Percentiles rank a stretch among this genome's conserved stretches.
phyloP scores from a whole-genome alignment of 2,888 invertebrate genomes.

The Andrena praecox region DNA sequence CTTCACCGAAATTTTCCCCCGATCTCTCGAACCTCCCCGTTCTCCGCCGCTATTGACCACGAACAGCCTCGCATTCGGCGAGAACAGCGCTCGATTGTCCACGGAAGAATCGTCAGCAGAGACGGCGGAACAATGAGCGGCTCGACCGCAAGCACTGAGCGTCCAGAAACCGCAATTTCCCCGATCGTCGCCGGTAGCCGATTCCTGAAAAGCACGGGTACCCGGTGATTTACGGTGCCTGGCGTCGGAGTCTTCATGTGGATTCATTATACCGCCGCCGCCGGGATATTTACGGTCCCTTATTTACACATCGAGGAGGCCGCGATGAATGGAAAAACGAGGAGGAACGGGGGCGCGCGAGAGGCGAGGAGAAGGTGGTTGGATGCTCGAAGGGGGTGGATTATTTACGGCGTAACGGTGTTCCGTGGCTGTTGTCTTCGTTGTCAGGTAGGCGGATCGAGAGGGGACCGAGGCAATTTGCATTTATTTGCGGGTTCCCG shows the following conservation, averaged over 20 bases:
- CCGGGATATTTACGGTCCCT: constrained; percentile 58
- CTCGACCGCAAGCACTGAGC: constrained; percentile 50
- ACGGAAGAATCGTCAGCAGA: not conserved
- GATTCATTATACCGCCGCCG: constrained; percentile 45
- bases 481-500: constrained; percentile 67
- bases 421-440: constrained; percentile 57
- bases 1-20: too few species aligned
- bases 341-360: not conserved
- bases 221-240: constrained; percentile 48
- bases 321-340: constrained; percentile 24
- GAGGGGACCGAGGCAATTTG: constrained; percentile 60
- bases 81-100: not conserved
- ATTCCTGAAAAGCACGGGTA: constrained; percentile 36
- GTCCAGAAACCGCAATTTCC: constrained; percentile 59
- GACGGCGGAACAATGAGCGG: constrained; percentile 44
- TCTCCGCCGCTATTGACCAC: too few species aligned
- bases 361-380: constrained; percentile 57
- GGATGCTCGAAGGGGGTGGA: constrained; percentile 73
- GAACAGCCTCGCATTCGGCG: not conserved
- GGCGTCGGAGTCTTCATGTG: constrained; percentile 58
- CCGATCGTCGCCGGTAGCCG: constrained; percentile 40
- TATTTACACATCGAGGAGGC: constrained; percentile 60
- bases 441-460: constrained; percentile 71
- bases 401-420: constrained; percentile 77
- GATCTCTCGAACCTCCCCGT: too few species aligned